Conservation (phyloP, 2,888 invertebrate genomes). For the Cactoblastis cactorum region DNA sequence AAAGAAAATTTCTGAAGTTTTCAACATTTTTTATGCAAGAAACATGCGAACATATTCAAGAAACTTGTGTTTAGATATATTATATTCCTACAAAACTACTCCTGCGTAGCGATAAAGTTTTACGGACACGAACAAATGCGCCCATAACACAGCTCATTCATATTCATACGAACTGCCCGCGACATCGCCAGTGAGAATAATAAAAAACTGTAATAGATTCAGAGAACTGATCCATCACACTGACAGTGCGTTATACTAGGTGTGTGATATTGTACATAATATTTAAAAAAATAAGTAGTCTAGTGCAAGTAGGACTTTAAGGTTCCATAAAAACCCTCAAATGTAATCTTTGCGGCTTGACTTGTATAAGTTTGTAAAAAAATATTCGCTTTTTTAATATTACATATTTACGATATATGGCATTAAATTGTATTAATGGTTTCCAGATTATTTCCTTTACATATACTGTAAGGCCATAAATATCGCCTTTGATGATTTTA, state of each 20-base stretch:
- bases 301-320: too few species aligned
- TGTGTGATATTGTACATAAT: conserved; percentile 36
- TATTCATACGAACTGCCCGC: conserved; percentile 18
- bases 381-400: too few species aligned
- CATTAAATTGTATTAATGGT: too few species aligned
- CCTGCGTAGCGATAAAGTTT: not conserved
- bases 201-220: conserved; percentile 72
- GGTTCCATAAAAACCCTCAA: not conserved
- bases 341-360: too few species aligned
- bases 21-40: too few species aligned
- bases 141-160: conserved; percentile 5
- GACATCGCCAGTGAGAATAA: conserved; percentile 30
- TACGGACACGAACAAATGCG: not conserved
- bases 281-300: not conserved
- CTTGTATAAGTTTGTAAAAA: too few species aligned
- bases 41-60: too few species aligned
- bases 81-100: not conserved
- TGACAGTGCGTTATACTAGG: conserved; percentile 49
- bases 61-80: not conserved
- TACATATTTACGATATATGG: too few species aligned
- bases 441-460: too few species aligned
- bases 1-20: too few species aligned
- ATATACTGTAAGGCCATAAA: too few species aligned
- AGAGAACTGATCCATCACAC: conserved; percentile 68
- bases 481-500: too few species aligned